Evolutionary conservation across 2,113 vertebrate genomes (phyloP).

Genomic region (Lophotis ruficrista): DNA sequence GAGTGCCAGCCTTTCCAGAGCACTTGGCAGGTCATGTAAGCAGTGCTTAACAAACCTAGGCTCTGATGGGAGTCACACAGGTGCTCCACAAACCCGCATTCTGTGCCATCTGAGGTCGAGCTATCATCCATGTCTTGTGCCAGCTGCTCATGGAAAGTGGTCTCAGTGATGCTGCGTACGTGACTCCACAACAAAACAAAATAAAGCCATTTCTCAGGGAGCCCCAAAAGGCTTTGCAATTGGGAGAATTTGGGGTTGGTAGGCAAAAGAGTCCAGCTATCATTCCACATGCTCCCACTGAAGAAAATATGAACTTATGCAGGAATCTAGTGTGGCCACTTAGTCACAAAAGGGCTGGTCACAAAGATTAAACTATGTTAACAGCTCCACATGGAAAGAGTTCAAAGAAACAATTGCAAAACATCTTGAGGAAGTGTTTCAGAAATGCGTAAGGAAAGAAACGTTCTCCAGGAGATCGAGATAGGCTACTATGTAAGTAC

Average conservation of each 20-base stretch:
- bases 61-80: not conserved
- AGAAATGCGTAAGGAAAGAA: constrained; percentile 50
- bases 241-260: not conserved
- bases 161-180: fast-evolving
- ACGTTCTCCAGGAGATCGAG: constrained; percentile 27
- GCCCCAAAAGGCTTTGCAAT: not conserved
- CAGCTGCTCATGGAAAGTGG: not conserved
- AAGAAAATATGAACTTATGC: not conserved
- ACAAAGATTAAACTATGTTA: not conserved
- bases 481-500: constrained; percentile 35
- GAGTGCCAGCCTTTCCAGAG: not conserved
- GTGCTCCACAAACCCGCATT: not conserved
- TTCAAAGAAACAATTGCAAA: constrained; percentile 56
- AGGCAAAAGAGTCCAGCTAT: not conserved
- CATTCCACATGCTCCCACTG: not conserved
- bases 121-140: fast-evolving
- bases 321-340: not conserved
- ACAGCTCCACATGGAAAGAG: not conserved
- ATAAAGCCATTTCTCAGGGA: not conserved
- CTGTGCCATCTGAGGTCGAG: not conserved
- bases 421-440: constrained; percentile 39
- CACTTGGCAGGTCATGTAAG: not conserved
- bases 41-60: not conserved
- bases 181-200: not conserved
- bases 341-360: not conserved